phyloP scores from a whole-genome alignment of 2,797 vertebrate genomes.

The Hippoglossus hippoglossus region DNA sequence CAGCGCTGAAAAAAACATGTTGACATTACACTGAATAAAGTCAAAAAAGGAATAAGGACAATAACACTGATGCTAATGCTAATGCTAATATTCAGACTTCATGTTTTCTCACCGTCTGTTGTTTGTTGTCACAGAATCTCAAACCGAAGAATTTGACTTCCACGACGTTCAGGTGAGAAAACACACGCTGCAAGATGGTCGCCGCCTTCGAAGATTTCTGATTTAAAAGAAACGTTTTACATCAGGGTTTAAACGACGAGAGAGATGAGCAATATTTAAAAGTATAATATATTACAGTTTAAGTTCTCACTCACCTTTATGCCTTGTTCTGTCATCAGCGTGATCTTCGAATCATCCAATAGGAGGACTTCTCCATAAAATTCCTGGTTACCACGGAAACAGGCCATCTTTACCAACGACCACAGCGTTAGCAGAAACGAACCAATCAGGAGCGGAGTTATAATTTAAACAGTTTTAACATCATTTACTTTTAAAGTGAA shows the following conservation, averaged over 20 bases:
- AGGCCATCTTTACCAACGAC: slow-evolving; percentile 17
- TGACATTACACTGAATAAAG: no score
- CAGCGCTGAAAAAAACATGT: slow-evolving; percentile 24
- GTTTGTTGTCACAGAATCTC: slow-evolving; percentile 43
- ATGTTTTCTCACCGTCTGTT: slow-evolving; percentile 39
- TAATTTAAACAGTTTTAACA: no score
- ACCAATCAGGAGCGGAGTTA: background rate
- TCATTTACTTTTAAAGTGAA: no score
- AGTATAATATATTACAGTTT: no score
- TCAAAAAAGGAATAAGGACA: no score
- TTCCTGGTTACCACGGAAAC: slow-evolving; percentile 53
- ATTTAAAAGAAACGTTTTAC: no score
- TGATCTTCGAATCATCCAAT: slow-evolving; percentile 46
- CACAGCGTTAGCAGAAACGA: background rate
- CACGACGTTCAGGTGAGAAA: slow-evolving; percentile 20
- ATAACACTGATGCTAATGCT: no score
- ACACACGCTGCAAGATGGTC: slow-evolving; percentile 40
- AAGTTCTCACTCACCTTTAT: slow-evolving; percentile 28
- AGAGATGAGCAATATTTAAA: background rate
- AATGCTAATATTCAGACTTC: no score
- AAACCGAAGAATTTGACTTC: slow-evolving; percentile 46
- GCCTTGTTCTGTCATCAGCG: slow-evolving; percentile 19
- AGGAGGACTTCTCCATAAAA: slow-evolving; percentile 57
- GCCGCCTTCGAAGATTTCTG: slow-evolving; percentile 47
- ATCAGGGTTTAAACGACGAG: background rate